A percentile compares a stretch with the other conserved stretches of the same genome.
Conservation (phyloP, 2,797 vertebrate genomes). For the Phrynocephalus forsythii region DNA sequence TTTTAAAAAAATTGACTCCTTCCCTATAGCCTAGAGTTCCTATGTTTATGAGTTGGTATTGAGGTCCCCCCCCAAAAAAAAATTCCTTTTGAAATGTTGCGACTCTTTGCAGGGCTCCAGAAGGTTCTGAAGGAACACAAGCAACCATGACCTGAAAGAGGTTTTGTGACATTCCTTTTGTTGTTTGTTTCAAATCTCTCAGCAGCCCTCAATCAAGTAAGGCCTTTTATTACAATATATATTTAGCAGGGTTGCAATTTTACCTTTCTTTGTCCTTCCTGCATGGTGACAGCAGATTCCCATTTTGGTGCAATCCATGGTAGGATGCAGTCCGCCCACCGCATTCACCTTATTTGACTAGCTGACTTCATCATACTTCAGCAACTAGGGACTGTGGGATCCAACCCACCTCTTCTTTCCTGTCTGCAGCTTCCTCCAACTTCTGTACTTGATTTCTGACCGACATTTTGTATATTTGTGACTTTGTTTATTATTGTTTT, state of each 20-base stretch:
- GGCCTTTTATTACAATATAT: conserved; percentile 24
- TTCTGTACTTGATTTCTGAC: neutral
- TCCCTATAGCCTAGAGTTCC: no score
- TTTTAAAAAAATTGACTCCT: neutral
- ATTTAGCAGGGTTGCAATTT: conserved; percentile 10
- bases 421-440: neutral
- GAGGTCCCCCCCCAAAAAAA: no score
- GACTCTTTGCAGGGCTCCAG: neutral
- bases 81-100: neutral
- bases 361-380: neutral
- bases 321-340: neutral
- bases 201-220: conserved; percentile 23
- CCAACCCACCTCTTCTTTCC: neutral
- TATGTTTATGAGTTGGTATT: no score
- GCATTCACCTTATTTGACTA: neutral
- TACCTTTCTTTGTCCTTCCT: neutral
- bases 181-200: conserved; percentile 24
- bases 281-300: conserved; percentile 4
- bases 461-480: neutral
- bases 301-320: neutral
- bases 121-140: neutral
- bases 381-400: neutral
- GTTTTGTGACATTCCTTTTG: neutral
- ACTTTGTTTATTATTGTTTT: neutral
- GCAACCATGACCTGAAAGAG: neutral